phyloP scores from a whole-genome alignment of 1,140 invertebrate species.

The Wiebesia pumilae region DNA sequence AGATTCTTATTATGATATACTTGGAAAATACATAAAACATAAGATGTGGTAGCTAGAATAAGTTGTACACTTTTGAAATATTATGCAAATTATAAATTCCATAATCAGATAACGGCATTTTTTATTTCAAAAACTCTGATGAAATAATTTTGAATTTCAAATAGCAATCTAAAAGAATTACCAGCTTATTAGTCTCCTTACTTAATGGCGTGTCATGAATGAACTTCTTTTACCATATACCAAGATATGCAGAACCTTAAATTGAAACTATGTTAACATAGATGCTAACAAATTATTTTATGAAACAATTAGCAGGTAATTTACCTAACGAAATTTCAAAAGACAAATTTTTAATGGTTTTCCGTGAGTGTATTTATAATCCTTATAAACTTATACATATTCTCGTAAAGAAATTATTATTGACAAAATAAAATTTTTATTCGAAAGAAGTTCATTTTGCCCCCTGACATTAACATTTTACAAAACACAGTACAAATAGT shows the following conservation, averaged over 20 bases:
- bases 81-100: not conserved
- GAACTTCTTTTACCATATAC: not conserved
- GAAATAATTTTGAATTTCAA: not conserved
- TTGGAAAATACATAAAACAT: not conserved
- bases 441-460: not conserved
- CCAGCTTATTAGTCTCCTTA: not conserved
- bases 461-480: not conserved
- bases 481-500: not conserved
- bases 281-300: not conserved
- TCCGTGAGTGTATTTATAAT: not conserved
- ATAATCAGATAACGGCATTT: not conserved
- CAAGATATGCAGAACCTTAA: not conserved
- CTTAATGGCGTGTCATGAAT: not conserved
- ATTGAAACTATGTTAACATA: not conserved
- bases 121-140: not conserved
- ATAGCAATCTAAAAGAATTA: not conserved
- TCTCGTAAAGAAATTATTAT: not conserved
- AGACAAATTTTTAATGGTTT: not conserved
- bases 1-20: not conserved
- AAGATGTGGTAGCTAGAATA: not conserved
- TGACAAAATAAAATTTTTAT: not conserved
- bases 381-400: not conserved
- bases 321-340: not conserved
- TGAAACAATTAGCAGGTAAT: not conserved
- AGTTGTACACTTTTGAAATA: not conserved